A percentile compares a stretch with the other conserved stretches of the same genome.
Conservation (phyloP, 2,888 invertebrate genomes). For the Prenolepis imparis region DNA sequence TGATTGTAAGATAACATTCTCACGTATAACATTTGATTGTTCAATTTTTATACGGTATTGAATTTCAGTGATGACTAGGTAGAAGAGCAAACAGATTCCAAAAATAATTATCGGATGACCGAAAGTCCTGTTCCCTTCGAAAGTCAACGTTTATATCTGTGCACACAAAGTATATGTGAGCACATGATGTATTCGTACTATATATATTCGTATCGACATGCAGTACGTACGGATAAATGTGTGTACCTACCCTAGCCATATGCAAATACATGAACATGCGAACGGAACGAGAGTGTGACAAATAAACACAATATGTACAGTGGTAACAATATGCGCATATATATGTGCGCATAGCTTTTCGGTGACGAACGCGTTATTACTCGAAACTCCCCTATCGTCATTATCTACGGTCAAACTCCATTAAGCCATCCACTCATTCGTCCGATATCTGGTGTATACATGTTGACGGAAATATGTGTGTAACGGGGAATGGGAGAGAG, state of each 20-base stretch:
- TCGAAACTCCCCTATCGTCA: conserved; percentile 56
- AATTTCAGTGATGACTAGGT: not conserved
- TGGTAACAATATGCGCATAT: conserved; percentile 40
- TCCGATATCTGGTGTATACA: conserved; percentile 57
- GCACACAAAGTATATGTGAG: not conserved
- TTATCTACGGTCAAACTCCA: conserved; percentile 78
- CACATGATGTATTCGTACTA: not conserved
- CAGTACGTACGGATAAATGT: not conserved
- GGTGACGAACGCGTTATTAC: conserved; percentile 62
- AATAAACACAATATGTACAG: conserved; percentile 41
- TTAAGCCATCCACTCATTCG: conserved; percentile 80
- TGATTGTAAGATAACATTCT: not conserved
- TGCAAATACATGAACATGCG: conserved; percentile 1
- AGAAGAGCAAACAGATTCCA: not conserved
- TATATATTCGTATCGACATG: not conserved
- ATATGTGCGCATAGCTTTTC: conserved; percentile 48
- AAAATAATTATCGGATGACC: conserved; percentile 1
- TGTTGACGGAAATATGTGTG: conserved; percentile 26
- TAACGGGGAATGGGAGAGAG: conserved; percentile 22
- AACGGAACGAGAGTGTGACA: conserved; percentile 33
- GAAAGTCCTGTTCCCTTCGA: not conserved
- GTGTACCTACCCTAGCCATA: conserved; percentile 6
- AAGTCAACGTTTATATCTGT: not conserved
- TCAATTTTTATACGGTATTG: not conserved
- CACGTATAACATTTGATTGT: not conserved